Evolutionary conservation across 2,797 vertebrate genomes (phyloP).

Genomic region (Chelon auratus): DNA sequence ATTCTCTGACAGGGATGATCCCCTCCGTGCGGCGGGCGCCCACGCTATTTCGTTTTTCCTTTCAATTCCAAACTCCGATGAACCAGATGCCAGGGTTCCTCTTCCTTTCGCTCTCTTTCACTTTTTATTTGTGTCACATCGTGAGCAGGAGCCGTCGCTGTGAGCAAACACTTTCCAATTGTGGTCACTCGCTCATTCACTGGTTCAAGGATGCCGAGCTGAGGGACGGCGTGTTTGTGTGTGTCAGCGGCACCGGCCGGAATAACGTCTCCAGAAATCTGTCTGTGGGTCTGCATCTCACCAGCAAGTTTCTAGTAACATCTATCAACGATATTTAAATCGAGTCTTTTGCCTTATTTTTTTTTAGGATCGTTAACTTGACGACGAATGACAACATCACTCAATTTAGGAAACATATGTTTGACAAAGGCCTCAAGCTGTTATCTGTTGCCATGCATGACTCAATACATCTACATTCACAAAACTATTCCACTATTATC

Average conservation of each 20-base stretch:
- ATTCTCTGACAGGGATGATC: slow-evolving; percentile 41
- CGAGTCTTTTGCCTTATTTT: too few species aligned
- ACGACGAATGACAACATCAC: neutral
- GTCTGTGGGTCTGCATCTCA: neutral
- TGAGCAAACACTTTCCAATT: slow-evolving; percentile 42
- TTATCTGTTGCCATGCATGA: neutral
- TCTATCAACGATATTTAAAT: too few species aligned
- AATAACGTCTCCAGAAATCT: neutral
- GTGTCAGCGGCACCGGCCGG: neutral
- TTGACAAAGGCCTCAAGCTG: neutral
- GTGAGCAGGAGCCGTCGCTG: slow-evolving; percentile 35
- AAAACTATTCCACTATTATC: too few species aligned
- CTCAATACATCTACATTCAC: too few species aligned
- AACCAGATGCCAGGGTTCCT: slow-evolving; percentile 35
- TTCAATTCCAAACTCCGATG: slow-evolving; percentile 42
- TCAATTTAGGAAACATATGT: slow-evolving; percentile 4
- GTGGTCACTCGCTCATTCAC: slow-evolving; percentile 45
- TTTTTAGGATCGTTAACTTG: too few species aligned
- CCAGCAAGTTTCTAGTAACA: too few species aligned
- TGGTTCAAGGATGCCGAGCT: slow-evolving; percentile 18
- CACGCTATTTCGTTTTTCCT: slow-evolving; percentile 32
- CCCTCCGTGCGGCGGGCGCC: slow-evolving; percentile 33
- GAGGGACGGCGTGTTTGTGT: slow-evolving; percentile 9
- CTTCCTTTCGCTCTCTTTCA: slow-evolving; percentile 14
- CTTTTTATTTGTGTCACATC: slow-evolving; percentile 51